phyloP scores from a whole-genome alignment of 2,797 vertebrate genomes.

The Ambastaia sidthimunki region DNA sequence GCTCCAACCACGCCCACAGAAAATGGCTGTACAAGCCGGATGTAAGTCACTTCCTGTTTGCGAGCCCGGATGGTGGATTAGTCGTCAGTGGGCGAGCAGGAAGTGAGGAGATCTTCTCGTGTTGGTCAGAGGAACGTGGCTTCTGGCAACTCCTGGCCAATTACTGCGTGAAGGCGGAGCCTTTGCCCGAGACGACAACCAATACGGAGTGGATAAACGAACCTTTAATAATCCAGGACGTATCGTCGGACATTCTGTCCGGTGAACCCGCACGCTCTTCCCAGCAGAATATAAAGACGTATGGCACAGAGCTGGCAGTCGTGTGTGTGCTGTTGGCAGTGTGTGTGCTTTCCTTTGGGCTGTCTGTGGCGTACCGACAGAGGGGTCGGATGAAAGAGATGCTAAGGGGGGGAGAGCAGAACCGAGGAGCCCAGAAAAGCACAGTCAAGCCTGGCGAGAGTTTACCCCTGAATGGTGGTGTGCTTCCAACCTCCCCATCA shows the following conservation, averaged over 20 bases:
- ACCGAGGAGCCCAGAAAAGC: conserved; percentile 81
- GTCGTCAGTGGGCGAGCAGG: conserved; percentile 87
- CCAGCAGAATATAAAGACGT: conserved; percentile 81
- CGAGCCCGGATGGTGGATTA: conserved; percentile 85
- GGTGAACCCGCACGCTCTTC: conserved; percentile 64
- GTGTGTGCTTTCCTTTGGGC: conserved; percentile 78
- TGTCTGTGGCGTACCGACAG: conserved; percentile 88
- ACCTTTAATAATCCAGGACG: conserved; percentile 65
- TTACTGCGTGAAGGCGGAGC: conserved; percentile 85
- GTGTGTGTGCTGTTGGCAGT: conserved; percentile 85
- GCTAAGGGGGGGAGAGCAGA: conserved; percentile 86
- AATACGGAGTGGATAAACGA: conserved; percentile 63
- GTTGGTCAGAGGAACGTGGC: conserved; percentile 91
- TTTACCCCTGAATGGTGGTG: conserved; percentile 86
- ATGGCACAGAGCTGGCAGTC: conserved; percentile 93
- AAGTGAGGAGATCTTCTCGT: conserved; percentile 85
- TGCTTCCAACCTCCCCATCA: conserved; percentile 68
- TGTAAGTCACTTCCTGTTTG: conserved; percentile 80
- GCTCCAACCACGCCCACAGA: conserved; percentile 90
- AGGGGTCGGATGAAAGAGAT: conserved; percentile 87
- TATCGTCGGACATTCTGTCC: conserved; percentile 64
- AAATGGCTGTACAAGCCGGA: conserved; percentile 83
- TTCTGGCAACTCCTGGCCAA: conserved; percentile 89
- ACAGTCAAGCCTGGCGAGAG: conserved; percentile 81
- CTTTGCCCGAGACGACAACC: conserved; percentile 60